A percentile compares a stretch with the other conserved stretches of the same genome.
Conservation (phyloP, 2,888 invertebrate genomes). For the Colletes collaris region DNA sequence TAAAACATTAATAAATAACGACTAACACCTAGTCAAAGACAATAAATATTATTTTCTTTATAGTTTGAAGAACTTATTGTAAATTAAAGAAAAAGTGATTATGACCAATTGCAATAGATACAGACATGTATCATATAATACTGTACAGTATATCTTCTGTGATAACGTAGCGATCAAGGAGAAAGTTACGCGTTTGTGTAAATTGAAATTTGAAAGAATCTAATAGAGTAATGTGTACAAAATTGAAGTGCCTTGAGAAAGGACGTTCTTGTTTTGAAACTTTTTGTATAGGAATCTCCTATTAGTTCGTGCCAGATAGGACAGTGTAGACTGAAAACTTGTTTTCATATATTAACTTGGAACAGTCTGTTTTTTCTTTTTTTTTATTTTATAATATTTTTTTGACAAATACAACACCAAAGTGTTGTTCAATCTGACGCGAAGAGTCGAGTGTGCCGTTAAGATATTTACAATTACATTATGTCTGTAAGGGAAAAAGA, state of each 20-base stretch:
- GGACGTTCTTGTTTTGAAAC: background rate
- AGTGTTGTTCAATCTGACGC: slow-evolving; percentile 3
- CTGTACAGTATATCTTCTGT: slow-evolving; percentile 64
- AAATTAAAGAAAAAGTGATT: slow-evolving; percentile 23
- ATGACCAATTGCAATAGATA: slow-evolving; percentile 33
- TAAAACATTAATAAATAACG: slow-evolving; percentile 8
- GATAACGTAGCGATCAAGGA: slow-evolving; percentile 59
- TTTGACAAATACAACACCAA: too few relatives aligned
- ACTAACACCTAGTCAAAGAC: slow-evolving; percentile 55
- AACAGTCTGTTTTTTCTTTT: background rate
- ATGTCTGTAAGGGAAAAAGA: background rate
- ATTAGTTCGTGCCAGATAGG: background rate
- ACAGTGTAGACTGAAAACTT: background rate
- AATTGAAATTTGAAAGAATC: slow-evolving; percentile 20
- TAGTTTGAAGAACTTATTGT: slow-evolving; percentile 42
- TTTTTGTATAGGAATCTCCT: slow-evolving; percentile 21
- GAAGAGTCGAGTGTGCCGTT: background rate
- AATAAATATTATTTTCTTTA: slow-evolving; percentile 54
- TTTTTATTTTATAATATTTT: background rate
- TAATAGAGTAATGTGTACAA: slow-evolving; percentile 28
- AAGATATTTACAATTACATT: background rate
- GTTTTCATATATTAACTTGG: background rate
- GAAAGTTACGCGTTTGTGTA: slow-evolving; percentile 31
- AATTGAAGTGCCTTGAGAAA: slow-evolving; percentile 15
- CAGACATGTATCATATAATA: slow-evolving; percentile 29